Evolutionary conservation across 2,888 invertebrate genomes (phyloP), one percentile per base, ranked within the genome.

Genomic region (Acronicta alni): DNA sequence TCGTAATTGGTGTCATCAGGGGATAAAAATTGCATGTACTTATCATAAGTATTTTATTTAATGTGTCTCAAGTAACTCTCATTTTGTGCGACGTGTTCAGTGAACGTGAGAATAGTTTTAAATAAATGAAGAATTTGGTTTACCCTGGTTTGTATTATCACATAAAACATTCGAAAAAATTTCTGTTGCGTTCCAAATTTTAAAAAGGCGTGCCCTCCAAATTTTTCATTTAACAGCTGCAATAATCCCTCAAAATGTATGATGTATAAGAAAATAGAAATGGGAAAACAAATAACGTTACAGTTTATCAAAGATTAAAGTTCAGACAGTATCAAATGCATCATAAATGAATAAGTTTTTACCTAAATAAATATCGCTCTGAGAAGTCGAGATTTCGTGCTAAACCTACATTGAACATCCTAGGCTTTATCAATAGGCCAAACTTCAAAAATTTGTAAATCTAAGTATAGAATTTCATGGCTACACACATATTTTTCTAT

Each of bases 401-500:
- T 75, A 76, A 72, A 37, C 62, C 64, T 78, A 77, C 69, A 37
- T 74, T 54, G 68, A 78, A 80, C 75, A 80, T 77, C 55, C 82
- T 83, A 84, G 77, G 67, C 72, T 74, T 76, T 77, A 80, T 79
- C 67, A 47, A 77, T 88, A 90, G 90, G 89, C 88, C 89, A 79
- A 81, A 73, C 47, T 64, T 67, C 44, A 46, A 83, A 71, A 81
- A 81, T 80, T 81, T 82, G 72, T 83, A 79, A 82, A 81, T 84
- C 83, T 88, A 88, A n/a, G n/a, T n/a, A n/a, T 75, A 75, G 53
- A 73, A 70, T 77, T 79, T 80, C 70, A 84, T 80, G 84, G 82
- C 90, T 91, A 91, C 88, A 88, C 83, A 90, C 85, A 87, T 80
- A 71, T 74, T 72, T 41, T 82, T 81, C 88, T 90, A 90, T 87